Conservation (phyloP, 2,888 invertebrate genomes). For the Pseudococcus jackbeardsleyi region DNA sequence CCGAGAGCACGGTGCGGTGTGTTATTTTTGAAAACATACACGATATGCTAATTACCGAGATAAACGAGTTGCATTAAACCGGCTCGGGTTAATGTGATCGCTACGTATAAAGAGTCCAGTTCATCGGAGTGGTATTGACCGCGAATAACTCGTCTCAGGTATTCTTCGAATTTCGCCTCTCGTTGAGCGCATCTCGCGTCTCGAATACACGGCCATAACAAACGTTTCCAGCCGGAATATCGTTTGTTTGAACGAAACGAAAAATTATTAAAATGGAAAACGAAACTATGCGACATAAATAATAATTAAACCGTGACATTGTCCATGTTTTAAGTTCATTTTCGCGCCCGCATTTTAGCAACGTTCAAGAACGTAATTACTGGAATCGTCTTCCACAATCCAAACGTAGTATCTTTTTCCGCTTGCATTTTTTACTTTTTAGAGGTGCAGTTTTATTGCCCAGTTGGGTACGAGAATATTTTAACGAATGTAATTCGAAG, state of each 20-base stretch:
- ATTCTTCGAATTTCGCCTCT: conserved; percentile 27
- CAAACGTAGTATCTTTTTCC: neutral
- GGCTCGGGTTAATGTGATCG: conserved; percentile 51
- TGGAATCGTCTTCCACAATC: neutral
- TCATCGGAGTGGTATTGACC: conserved; percentile 43
- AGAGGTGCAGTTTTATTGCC: too few relatives aligned
- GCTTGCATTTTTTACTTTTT: neutral
- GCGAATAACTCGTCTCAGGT: conserved; percentile 51
- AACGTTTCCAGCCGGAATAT: neutral
- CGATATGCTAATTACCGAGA: conserved; percentile 53
- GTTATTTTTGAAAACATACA: conserved; percentile 48
- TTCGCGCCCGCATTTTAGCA: conserved; percentile 24
- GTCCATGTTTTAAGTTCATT: neutral
- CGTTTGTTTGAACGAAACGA: neutral
- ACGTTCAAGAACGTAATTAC: neutral
- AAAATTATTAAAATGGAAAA: neutral
- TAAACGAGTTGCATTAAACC: conserved; percentile 55
- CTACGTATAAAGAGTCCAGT: conserved; percentile 37
- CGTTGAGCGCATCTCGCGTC: neutral
- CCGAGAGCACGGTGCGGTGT: neutral
- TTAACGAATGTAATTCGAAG: too few relatives aligned
- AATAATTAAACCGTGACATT: conserved; percentile 39
- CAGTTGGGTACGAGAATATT: too few relatives aligned
- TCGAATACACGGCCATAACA: neutral
- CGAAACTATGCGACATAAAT: neutral